Base-by-base conservation (phyloP, 2,113 vertebrate genomes). In the Rhinolophus ferrumequinum region DNA sequence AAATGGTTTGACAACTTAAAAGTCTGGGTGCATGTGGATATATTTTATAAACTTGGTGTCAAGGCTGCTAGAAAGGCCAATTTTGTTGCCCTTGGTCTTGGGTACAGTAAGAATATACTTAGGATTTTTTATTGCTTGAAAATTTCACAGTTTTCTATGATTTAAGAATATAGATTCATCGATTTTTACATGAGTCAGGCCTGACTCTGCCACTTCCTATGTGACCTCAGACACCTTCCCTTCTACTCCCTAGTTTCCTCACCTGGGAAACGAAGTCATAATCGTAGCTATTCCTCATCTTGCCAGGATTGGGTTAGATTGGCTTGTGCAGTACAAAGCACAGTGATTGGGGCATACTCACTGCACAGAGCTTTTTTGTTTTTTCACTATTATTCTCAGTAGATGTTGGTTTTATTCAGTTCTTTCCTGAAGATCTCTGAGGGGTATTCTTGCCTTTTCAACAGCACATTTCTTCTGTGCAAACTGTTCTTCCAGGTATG, bases 1-100 rank as follows among this genome's bases (percentile, higher is more conserved):
- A 96, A 95, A 58, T 35, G 1, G 8, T 84, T 84, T 58, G 50
- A 90, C 52, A 82, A 52, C 28, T 93, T 76, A 72, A 52, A 90
- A 94, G 30, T 67, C 35, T 66, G 50, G 9, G 9, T 26, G 26
- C 15, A 1, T 18, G 21, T 12, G 85, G 35, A 15, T 14, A 96
- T 33, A 86, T 92, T 92, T 95, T 75, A 73, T 41, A 58, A 88
- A 81, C 18, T 81, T 6, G n/a, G 35, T 18, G 38, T 35, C 60
- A 11, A 26, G n/a, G 88, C 4, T 30, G 11, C 35, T 30, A 13
- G 15, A 87, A 22, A 95, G 47, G 12, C 62, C 62, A 67, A 13
- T 72, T 91, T 90, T 82, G 15, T 47, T 83, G 54, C 76, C 67
- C 26, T 90, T 88, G 47, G 35, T 4, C 56, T 94, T 73, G 5